These are phyloP conservation scores for Theristicus caerulescens DNA, from an alignment of 2,113 vertebrate genomes.

Conservation along the genomic window DNA sequence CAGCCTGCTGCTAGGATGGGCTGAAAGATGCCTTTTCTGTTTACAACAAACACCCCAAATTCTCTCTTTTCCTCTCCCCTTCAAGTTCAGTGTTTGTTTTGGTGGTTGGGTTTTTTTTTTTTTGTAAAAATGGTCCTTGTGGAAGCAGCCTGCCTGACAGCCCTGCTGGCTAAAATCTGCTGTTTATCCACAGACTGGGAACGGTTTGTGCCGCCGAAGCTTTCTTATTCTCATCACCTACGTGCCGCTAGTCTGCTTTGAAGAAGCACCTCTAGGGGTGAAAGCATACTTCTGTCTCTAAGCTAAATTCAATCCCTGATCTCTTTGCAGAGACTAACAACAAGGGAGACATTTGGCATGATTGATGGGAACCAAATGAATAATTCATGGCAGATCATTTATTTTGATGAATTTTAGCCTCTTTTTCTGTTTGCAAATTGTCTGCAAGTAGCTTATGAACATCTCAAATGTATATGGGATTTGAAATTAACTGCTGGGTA, in stretches of 20 bases:
- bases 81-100: not conserved
- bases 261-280: slow-evolving; percentile 42
- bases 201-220: not conserved
- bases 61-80: not conserved
- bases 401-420: slow-evolving; percentile 65
- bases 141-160: slow-evolving; percentile 33
- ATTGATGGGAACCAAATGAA: slow-evolving; percentile 61
- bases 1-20: not conserved
- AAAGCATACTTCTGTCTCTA: slow-evolving; percentile 28
- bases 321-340: slow-evolving; percentile 45
- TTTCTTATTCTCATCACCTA: slow-evolving; percentile 64
- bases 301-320: slow-evolving; percentile 54
- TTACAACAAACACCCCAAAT: not conserved
- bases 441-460: slow-evolving; percentile 60
- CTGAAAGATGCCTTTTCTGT: not conserved
- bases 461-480: slow-evolving; percentile 37
- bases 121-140: not conserved
- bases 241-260: slow-evolving; percentile 29
- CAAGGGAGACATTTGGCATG: slow-evolving; percentile 45
- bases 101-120: not conserved
- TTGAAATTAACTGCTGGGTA: slow-evolving; percentile 61
- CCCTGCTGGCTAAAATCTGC: slow-evolving; percentile 46
- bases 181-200: slow-evolving; percentile 24
- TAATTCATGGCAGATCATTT: slow-evolving; percentile 62
- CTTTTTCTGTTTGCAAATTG: slow-evolving; percentile 66